phyloP scores from a whole-genome alignment of 35 echinoderm and acorn worm species.

The Nesometra sesokonis region DNA sequence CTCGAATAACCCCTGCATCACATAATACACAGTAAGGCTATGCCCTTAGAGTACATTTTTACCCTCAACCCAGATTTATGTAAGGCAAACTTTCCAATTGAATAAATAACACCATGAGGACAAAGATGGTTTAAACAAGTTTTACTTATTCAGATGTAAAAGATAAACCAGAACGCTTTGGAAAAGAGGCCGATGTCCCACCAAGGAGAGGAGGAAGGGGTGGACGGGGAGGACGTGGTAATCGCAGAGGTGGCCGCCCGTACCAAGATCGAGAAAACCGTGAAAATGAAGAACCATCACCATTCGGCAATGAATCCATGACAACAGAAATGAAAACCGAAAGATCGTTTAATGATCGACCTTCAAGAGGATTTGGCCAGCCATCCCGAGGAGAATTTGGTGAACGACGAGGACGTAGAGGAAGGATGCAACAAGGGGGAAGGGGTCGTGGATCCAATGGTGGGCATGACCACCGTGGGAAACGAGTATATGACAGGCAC shows the following conservation, averaged over 20 bases:
- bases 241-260: background rate
- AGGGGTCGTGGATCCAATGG: constrained; percentile 33
- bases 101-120: too few species aligned
- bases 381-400: constrained; percentile 20
- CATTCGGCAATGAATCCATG: background rate
- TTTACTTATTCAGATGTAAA: background rate
- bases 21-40: too few species aligned
- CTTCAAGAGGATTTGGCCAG: constrained; percentile 6
- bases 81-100: too few species aligned
- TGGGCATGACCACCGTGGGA: constrained; percentile 49
- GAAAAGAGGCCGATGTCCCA: background rate
- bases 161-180: background rate
- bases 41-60: too few species aligned
- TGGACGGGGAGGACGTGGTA: background rate
- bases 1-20: too few species aligned
- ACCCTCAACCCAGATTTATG: too few species aligned
- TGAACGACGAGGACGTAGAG: constrained; percentile 56
- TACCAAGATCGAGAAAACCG: background rate
- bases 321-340: background rate
- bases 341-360: background rate
- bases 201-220: background rate
- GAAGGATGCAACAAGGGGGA: constrained; percentile 41
- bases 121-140: too few species aligned
- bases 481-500: constrained; percentile 90
- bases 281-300: background rate